phyloP scores from a whole-genome alignment of 2,888 invertebrate species.

The Drosophila cognata region DNA sequence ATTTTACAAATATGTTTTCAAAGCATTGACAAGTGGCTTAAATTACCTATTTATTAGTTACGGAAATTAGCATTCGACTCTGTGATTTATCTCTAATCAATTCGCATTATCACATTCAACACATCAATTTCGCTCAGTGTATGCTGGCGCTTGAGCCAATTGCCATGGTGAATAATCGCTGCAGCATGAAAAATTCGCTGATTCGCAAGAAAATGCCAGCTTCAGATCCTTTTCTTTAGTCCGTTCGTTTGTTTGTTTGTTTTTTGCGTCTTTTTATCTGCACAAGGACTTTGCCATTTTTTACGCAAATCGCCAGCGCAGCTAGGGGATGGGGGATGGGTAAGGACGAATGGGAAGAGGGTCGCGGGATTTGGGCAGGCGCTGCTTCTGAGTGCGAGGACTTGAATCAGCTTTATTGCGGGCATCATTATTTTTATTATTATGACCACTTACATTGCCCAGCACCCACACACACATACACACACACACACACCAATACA shows the following conservation, averaged over 20 bases:
- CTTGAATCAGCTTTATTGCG: constrained; percentile 84
- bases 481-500: constrained; percentile 16
- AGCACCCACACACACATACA: constrained; percentile 49
- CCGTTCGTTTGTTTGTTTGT: constrained; percentile 21
- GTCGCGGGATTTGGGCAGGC: background rate
- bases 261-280: constrained; percentile 62
- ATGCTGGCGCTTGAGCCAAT: constrained; percentile 23
- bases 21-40: too few relatives aligned
- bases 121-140: constrained; percentile 43
- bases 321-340: constrained; percentile 33
- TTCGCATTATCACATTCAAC: background rate
- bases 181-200: constrained; percentile 80
- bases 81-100: background rate
- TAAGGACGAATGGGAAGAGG: background rate
- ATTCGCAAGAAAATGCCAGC: constrained; percentile 66
- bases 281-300: constrained; percentile 65
- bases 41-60: too few relatives aligned
- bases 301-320: constrained; percentile 74
- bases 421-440: constrained; percentile 84
- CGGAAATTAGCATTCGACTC: too few relatives aligned
- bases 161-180: constrained; percentile 72
- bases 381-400: constrained; percentile 51
- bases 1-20: too few relatives aligned
- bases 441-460: constrained; percentile 81
- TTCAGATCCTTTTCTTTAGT: constrained; percentile 27